Evolutionary conservation across 2,113 vertebrate species (phyloP).

Genomic region (Chlorocebus sabaeus): DNA sequence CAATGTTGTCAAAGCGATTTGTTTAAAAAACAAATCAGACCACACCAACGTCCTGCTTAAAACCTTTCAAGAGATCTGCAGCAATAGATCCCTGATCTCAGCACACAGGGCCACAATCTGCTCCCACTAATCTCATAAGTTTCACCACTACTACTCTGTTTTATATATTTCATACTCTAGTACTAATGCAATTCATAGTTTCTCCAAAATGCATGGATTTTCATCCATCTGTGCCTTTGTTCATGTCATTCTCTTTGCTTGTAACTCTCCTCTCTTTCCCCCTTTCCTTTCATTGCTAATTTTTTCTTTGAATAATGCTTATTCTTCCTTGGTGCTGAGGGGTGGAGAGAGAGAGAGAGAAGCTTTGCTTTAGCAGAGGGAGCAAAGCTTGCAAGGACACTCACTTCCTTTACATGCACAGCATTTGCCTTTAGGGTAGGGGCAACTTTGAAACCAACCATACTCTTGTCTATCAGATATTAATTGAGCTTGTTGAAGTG

Average conservation of each 20-base stretch:
- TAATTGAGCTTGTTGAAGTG: background rate
- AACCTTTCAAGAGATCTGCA: background rate
- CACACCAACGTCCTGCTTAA: background rate
- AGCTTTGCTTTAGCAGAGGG: background rate
- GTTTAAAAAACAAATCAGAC: constrained; percentile 11
- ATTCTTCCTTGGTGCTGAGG: background rate
- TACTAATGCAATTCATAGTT: background rate
- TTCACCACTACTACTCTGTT: background rate
- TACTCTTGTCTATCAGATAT: background rate
- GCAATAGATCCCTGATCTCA: background rate
- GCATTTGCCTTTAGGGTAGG: background rate
- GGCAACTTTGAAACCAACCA: background rate
- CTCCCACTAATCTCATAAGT: background rate
- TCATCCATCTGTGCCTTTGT: background rate
- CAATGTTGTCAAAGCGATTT: background rate
- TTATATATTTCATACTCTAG: background rate
- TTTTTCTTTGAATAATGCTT: background rate
- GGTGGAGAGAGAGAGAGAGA: background rate
- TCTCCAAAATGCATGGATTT: background rate
- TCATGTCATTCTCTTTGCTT: background rate
- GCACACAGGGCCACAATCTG: background rate
- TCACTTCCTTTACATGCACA: background rate
- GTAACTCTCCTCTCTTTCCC: background rate
- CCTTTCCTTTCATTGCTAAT: background rate
- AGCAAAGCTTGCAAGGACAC: background rate